Base-by-base conservation (phyloP, 30 jellyfish, hydroid and myxozoan species). In the Calvadosia cruxmelitensis region DNA sequence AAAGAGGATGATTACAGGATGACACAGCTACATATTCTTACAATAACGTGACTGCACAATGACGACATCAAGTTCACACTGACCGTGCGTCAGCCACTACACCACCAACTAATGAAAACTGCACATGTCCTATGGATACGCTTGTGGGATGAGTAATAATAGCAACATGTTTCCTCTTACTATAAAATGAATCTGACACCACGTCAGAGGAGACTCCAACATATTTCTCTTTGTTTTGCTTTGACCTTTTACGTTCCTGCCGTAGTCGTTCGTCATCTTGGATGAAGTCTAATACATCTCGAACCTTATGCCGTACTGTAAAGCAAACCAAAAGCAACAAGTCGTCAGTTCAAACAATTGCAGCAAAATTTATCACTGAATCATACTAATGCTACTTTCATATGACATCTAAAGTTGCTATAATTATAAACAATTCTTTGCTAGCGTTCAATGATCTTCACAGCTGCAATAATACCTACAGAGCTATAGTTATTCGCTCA, bases 231-330 rank as follows among this genome's bases (percentile, higher is more conserved):
- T 87, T 80, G 72, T 87, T 87, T 66, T 70, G 80, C 36, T 87
- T 87, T 0, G 97, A 79, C 34, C 94, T 67, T 81, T 80, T 87
- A 24, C 97, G 85, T 87, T 87, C 97, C 53, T 83, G 87, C 50
- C 97, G 68, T 48, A 87, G 66, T 13, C 93, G 76, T 53, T 76
- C 91, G 62, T 76, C 88, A 63, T 87, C 97, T 81, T 87, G 97
- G 0, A 87, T 76, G 52, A 87, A 53, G 3, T 87, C 97, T 32
- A 81, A 62, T 29, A 87, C 49, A 49, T 87, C 97, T 76, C 81
- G 80, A 28, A 80, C 97, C 77, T 87, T 87, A 53, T 87, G 97
- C 1, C 97, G 94, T 53, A 87, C 97, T 87, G 62, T 35, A 65
- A 64, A 33, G 68, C 27, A 65, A 64, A n/a, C n/a, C n/a, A n/a